Conservation (phyloP, 2,797 vertebrate genomes). For the Hydrophis major region DNA sequence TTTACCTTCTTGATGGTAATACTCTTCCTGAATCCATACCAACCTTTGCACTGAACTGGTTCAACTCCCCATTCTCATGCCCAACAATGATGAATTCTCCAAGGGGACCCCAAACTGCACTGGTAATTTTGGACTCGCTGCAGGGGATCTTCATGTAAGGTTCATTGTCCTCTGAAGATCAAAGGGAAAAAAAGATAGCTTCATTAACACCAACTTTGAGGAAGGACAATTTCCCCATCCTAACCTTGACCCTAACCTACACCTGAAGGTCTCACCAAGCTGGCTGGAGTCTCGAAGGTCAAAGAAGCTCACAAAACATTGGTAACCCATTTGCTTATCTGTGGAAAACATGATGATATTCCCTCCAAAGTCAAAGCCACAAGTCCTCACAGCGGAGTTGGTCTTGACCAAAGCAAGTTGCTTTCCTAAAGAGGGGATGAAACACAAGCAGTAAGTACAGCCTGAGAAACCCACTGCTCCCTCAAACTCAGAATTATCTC, state of each 20-base stretch:
- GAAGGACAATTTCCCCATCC: accelerated
- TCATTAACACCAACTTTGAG: not conserved
- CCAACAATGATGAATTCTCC: constrained; percentile 94
- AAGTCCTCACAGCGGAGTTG: constrained; percentile 94
- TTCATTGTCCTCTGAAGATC: constrained; percentile 84
- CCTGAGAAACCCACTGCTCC: not conserved
- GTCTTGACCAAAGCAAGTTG: constrained; percentile 91
- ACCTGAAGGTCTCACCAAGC: constrained; percentile 76
- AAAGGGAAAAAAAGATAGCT: not conserved
- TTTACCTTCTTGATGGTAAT: too few species aligned
- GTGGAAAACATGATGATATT: constrained; percentile 99
- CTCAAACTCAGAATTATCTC: not conserved
- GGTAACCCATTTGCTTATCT: constrained; percentile 99
- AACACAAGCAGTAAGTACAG: not conserved
- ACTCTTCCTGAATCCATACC: not conserved
- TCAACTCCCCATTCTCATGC: constrained; percentile 93
- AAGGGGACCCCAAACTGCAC: constrained; percentile 94
- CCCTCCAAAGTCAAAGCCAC: constrained; percentile 96
- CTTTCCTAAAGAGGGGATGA: constrained; percentile 78
- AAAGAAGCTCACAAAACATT: constrained; percentile 94
- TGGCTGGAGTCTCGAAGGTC: constrained; percentile 93
- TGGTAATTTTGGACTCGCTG: constrained; percentile 93
- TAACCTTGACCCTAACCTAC: not conserved
- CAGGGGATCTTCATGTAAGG: constrained; percentile 90
- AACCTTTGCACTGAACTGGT: constrained; percentile 96